These are phyloP conservation scores for Nannoperca obscura DNA, from an alignment of 2,797 vertebrate genomes.

Conservation along the genomic window DNA sequence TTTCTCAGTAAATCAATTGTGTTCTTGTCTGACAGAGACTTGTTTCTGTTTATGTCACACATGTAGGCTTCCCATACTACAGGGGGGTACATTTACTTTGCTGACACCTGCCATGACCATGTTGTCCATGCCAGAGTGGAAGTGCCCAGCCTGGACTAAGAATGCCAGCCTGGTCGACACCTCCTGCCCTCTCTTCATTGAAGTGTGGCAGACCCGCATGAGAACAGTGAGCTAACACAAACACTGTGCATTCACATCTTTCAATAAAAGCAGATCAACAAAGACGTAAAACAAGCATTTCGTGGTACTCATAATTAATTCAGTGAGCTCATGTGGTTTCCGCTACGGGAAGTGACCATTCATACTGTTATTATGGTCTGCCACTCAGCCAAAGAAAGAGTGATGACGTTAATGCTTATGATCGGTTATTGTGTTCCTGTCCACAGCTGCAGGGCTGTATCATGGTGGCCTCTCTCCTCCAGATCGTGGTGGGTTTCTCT, in stretches of 20 bases:
- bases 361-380: background rate
- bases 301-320: constrained; percentile 26
- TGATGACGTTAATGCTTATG: constrained; percentile 1
- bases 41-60: background rate
- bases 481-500: constrained; percentile 93
- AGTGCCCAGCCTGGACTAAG: constrained; percentile 92
- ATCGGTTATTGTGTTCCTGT: constrained; percentile 19
- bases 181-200: constrained; percentile 88
- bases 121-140: constrained; percentile 90
- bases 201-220: constrained; percentile 93
- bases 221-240: constrained; percentile 83
- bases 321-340: constrained; percentile 5
- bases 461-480: constrained; percentile 93
- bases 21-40: background rate
- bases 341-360: background rate
- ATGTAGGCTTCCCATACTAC: constrained; percentile 92
- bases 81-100: constrained; percentile 92
- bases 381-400: constrained; percentile 1
- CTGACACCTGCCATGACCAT: constrained; percentile 91
- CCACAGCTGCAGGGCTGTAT: constrained; percentile 93
- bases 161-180: constrained; percentile 89
- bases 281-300: background rate
- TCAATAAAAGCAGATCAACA: background rate
- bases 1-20: background rate
- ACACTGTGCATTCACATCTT: background rate